Conservation (phyloP, 30 jellyfish, hydroid and myxozoan species). For the Aurelia sp. region DNA sequence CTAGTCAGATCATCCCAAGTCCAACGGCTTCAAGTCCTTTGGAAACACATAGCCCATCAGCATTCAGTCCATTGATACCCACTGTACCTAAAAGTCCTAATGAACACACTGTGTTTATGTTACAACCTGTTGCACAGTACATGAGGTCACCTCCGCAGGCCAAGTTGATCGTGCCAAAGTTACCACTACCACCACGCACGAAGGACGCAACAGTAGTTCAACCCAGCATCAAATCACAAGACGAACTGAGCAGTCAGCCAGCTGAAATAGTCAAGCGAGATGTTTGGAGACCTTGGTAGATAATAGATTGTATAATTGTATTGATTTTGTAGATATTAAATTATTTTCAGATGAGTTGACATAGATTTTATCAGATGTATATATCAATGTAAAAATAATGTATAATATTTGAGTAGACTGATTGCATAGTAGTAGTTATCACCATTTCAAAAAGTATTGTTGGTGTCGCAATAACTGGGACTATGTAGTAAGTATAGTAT, state of each 20-base stretch:
- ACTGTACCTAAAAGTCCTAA: slow-evolving; percentile 29
- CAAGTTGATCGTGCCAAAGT: slow-evolving; percentile 14
- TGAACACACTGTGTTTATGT: slow-evolving; percentile 7
- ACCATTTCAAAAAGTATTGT: too few relatives aligned
- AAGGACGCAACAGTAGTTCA: too few relatives aligned
- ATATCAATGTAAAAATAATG: neutral
- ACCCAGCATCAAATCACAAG: too few relatives aligned
- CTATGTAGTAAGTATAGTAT: too few relatives aligned
- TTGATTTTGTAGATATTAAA: slow-evolving; percentile 18
- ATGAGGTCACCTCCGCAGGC: slow-evolving; percentile 11
- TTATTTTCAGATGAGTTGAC: slow-evolving; percentile 2
- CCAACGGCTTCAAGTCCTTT: slow-evolving; percentile 56
- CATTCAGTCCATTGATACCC: slow-evolving; percentile 40
- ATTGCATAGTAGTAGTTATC: neutral
- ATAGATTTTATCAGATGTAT: neutral
- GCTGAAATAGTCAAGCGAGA: slow-evolving; percentile 16
- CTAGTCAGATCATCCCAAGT: slow-evolving; percentile 54
- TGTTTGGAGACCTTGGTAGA: slow-evolving; percentile 74
- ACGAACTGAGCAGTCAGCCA: neutral
- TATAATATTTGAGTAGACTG: neutral
- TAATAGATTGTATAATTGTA: neutral
- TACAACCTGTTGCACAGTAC: slow-evolving; percentile 35
- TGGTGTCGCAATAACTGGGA: too few relatives aligned
- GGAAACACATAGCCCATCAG: slow-evolving; percentile 48
- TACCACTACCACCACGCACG: neutral